Conservation (phyloP, 92 coral and sea anemone genomes). For the Parazoanthus swiftii region DNA sequence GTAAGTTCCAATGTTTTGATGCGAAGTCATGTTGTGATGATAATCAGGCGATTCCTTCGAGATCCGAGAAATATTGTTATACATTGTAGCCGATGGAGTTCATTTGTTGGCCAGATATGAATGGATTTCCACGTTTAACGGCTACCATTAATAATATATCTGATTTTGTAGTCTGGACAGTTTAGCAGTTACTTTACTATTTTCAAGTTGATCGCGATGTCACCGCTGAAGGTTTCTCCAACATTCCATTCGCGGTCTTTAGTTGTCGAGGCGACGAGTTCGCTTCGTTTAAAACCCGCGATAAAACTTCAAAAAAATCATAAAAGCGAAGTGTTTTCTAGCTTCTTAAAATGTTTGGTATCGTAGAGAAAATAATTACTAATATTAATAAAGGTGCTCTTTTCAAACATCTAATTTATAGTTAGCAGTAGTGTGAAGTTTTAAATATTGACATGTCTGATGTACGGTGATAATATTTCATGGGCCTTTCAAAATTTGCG, state of each 20-base stretch:
- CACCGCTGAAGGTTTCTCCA: not conserved
- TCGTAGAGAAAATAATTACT: no score
- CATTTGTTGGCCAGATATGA: not conserved
- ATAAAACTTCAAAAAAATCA: not conserved
- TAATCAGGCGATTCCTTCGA: not conserved
- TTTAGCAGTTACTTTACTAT: not conserved
- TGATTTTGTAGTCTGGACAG: not conserved
- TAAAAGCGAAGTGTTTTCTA: conserved; percentile 31
- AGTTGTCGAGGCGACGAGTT: conserved; percentile 25
- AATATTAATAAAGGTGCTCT: no score
- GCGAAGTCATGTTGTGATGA: not conserved
- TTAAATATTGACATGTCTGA: no score
- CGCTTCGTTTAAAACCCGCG: not conserved
- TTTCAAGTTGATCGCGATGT: not conserved
- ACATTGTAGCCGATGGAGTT: not conserved
- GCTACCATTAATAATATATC: not conserved
- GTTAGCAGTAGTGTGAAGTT: no score
- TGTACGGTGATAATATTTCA: no score
- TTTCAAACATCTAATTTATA: no score
- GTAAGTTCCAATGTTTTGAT: conserved; percentile 57
- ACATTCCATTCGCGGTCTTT: conserved; percentile 5
- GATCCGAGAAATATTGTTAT: not conserved
- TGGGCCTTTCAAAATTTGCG: no score
- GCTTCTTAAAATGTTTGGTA: conserved; percentile 31
- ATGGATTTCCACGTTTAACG: not conserved